A percentile compares a stretch with the other conserved stretches of the same genome.
These are phyloP conservation scores for Sorex araneus DNA, from an alignment of 2,113 vertebrate genomes.

Conservation along the genomic window DNA sequence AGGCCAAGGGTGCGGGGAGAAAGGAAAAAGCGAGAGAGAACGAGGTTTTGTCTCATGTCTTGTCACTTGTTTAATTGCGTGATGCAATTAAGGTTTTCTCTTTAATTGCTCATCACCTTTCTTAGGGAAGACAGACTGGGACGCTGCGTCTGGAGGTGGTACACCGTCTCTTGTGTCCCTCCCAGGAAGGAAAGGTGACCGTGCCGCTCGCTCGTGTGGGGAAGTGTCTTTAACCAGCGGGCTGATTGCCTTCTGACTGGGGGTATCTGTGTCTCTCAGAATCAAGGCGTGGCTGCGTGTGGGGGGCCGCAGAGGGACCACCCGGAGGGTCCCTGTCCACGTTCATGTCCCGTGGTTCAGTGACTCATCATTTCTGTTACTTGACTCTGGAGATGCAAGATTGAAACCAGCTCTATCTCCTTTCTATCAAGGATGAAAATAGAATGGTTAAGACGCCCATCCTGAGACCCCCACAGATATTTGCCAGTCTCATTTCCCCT, in stretches of 20 bases:
- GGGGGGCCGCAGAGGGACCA: background rate
- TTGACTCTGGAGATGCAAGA: background rate
- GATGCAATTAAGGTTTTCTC: constrained; percentile 14
- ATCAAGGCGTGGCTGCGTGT: background rate
- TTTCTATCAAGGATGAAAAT: background rate
- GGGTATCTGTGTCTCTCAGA: background rate
- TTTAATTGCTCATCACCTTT: constrained; percentile 9
- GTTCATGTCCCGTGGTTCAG: background rate
- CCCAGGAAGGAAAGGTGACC: background rate
- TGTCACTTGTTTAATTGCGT: background rate
- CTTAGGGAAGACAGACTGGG: background rate
- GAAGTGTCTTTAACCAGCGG: background rate
- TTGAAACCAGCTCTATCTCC: background rate
- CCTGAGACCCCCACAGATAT: background rate
- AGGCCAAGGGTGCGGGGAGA: no score
- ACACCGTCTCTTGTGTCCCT: background rate
- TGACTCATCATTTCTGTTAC: background rate
- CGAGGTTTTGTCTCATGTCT: background rate
- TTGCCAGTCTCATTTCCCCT: background rate
- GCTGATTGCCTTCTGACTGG: background rate
- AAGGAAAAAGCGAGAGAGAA: no score
- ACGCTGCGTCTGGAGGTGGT: background rate
- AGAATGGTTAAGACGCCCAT: background rate
- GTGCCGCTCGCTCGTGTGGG: background rate
- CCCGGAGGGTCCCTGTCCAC: background rate